Conservation (phyloP, 2,888 invertebrate genomes). For the Bimastos eiseni region DNA sequence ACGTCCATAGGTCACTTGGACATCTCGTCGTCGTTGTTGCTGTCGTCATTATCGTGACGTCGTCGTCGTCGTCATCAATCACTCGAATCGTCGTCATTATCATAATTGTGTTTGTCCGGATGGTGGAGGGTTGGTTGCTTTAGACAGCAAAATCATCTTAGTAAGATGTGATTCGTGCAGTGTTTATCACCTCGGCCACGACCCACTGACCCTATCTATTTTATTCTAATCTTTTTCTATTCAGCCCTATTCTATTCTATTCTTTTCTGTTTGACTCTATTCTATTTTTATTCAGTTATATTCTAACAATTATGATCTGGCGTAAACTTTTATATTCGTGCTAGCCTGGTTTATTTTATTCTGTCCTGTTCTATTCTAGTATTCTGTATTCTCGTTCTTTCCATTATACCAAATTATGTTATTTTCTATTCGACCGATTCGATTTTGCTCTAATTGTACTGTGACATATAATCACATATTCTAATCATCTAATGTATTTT, state of each 20-base stretch:
- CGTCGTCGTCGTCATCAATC: slow-evolving; percentile 13
- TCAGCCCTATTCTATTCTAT: background rate
- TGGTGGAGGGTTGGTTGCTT: background rate
- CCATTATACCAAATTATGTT: too few relatives aligned
- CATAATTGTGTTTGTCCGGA: background rate
- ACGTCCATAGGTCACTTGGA: background rate
- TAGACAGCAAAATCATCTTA: background rate
- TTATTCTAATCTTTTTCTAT: background rate
- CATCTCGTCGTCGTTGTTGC: background rate
- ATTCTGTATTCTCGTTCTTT: too few relatives aligned
- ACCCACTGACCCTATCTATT: background rate
- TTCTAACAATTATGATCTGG: too few relatives aligned
- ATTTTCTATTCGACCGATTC: too few relatives aligned
- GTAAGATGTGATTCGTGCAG: background rate
- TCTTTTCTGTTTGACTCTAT: background rate
- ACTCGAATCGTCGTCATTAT: background rate
- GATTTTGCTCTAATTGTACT: too few relatives aligned
- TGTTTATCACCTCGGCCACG: background rate
- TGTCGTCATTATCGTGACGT: background rate
- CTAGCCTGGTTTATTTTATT: too few relatives aligned
- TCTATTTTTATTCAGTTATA: too few relatives aligned
- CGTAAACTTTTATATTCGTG: too few relatives aligned
- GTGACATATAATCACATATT: too few relatives aligned
- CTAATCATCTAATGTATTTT: background rate
- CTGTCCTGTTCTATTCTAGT: background rate